Evolutionary conservation across 1,140 invertebrate genomes (phyloP), one percentile per base, ranked within the genome.

Genomic region (Bombyx mori): DNA sequence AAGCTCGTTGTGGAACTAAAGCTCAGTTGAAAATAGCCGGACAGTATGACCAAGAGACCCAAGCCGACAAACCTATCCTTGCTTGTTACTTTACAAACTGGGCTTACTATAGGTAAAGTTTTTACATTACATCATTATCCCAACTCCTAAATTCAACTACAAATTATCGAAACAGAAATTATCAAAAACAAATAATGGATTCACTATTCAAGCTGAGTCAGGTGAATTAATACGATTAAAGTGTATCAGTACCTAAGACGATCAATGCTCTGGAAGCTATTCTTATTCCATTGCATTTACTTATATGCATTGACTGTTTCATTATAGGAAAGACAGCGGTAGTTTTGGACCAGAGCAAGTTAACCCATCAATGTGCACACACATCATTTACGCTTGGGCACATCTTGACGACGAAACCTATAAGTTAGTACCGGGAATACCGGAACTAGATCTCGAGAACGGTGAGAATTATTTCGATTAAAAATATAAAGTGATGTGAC

Each of bases 21-120:
- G 82, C 61, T 56, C 77, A 53, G 63, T 75, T 68, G 66, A 63
- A 70, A 59, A 46, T 84, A 45, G 62, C 68, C n/a, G 65, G 62
- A 7, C 54, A 53, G n/a, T 49, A 47, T 47, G 49, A 49, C 22
- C 44, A 65, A 46, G 58, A 69, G 18, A 63, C 63, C 10, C 65
- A 68, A 51, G 59, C 68, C 44, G 65, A 77, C 6, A 87, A 82
- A 50, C 89, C 87, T 12, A 91, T 92, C 71, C 81, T 94, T 6
- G 90, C 93, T 10, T 94, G 93, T 70, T 94, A 94, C 70, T 94
- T 93, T 65, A 93, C 92, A 2, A 94, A 93, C 65, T 94, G 93
- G 93, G 92, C 93, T 8, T 92, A 91, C 86, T 93, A 93, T 67
- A 89, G 91, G 90, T 91, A 77, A 57, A 50, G 42, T 46, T 45